These are phyloP conservation scores for Chelonus insularis DNA, from an alignment of 1,140 invertebrate genomes.

Conservation along the genomic window DNA sequence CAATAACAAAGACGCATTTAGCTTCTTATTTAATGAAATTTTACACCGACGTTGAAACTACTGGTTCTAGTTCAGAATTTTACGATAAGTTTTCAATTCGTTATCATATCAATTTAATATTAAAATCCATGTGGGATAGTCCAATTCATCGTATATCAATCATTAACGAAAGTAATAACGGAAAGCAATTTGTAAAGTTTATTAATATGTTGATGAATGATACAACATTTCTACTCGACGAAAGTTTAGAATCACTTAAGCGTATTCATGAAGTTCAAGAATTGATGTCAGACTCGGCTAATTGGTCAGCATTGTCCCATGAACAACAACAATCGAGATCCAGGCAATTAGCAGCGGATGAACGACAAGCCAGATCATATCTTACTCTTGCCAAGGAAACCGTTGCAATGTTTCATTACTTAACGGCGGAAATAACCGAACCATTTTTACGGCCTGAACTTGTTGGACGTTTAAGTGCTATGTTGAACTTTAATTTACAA, in stretches of 20 bases:
- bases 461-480: slow-evolving; percentile 90
- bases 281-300: slow-evolving; percentile 71
- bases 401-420: slow-evolving; percentile 97
- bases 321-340: slow-evolving; percentile 79
- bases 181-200: slow-evolving; percentile 95
- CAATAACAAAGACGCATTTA: slow-evolving; percentile 78
- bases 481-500: slow-evolving; percentile 97
- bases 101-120: slow-evolving; percentile 95
- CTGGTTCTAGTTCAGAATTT: slow-evolving; percentile 95
- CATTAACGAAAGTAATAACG: slow-evolving; percentile 80
- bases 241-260: slow-evolving; percentile 92
- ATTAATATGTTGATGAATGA: slow-evolving; percentile 99
- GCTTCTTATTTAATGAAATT: slow-evolving; percentile 95
- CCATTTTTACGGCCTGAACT: slow-evolving; percentile 92
- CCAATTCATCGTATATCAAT: slow-evolving; percentile 70
- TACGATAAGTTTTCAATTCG: slow-evolving; percentile 99
- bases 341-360: slow-evolving; percentile 83
- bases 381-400: slow-evolving; percentile 93
- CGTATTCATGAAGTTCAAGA: slow-evolving; percentile 95
- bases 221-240: slow-evolving; percentile 95
- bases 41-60: slow-evolving; percentile 97
- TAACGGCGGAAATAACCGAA: slow-evolving; percentile 91
- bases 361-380: slow-evolving; percentile 93
- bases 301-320: slow-evolving; percentile 68
- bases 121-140: slow-evolving; percentile 86